Conservation (phyloP, 2,113 vertebrate genomes). For the Elephas maximus region DNA sequence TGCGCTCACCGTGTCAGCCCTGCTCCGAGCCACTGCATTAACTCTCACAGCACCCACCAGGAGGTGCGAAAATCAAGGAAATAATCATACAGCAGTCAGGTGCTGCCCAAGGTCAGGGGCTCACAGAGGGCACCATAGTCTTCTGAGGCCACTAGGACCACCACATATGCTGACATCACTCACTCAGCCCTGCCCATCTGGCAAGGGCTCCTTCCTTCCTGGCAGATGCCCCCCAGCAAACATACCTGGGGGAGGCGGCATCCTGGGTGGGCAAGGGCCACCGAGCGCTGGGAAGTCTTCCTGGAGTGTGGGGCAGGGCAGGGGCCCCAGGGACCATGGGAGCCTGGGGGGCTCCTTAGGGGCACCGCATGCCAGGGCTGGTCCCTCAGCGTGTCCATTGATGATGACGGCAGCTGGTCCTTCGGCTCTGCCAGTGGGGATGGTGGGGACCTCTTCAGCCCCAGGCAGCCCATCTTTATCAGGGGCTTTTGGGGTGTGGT, state of each 20-base stretch:
- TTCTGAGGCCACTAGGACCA: too few relatives aligned
- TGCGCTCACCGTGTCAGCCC: too few relatives aligned
- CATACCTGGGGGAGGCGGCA: slow-evolving; percentile 96
- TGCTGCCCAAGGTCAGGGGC: background rate
- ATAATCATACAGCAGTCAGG: too few relatives aligned
- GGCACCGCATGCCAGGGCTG: background rate
- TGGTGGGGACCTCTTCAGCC: slow-evolving; percentile 76
- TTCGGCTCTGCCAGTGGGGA: slow-evolving; percentile 74
- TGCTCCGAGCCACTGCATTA: too few relatives aligned
- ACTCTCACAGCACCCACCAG: too few relatives aligned
- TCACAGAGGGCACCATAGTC: background rate
- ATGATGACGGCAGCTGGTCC: slow-evolving; percentile 61
- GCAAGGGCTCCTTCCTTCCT: background rate
- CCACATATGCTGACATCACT: too few relatives aligned
- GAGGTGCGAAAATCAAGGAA: too few relatives aligned
- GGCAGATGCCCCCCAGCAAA: too few relatives aligned
- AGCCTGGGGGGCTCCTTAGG: slow-evolving; percentile 88
- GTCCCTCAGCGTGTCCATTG: slow-evolving; percentile 92
- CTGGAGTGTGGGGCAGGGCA: slow-evolving; percentile 86
- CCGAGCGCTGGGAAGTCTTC: slow-evolving; percentile 97
- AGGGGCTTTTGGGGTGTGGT: slow-evolving; percentile 9
- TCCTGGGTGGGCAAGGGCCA: slow-evolving; percentile 90
- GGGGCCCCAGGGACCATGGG: slow-evolving; percentile 84
- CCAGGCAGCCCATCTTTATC: slow-evolving; percentile 89
- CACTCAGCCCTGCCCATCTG: background rate